phyloP scores from a whole-genome alignment of 2,888 invertebrate genomes.

The Papilio elwesi region DNA sequence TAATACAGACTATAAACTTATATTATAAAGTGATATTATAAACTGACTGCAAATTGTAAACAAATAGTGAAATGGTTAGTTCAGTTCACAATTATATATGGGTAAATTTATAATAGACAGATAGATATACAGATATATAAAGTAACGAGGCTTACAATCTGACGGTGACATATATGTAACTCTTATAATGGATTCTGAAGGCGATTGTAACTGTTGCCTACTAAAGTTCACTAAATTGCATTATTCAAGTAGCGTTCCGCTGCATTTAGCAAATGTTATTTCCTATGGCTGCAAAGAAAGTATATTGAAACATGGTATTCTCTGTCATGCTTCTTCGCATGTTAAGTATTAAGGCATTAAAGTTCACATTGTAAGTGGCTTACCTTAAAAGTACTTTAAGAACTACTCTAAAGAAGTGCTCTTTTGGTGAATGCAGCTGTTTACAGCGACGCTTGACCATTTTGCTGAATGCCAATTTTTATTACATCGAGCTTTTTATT shows the following conservation, averaged over 20 bases:
- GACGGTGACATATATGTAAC: not conserved
- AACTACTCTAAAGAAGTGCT: not conserved
- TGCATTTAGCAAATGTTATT: constrained; percentile 18
- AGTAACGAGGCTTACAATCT: too few relatives aligned
- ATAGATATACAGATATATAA: too few relatives aligned
- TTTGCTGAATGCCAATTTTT: constrained; percentile 29
- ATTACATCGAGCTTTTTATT: constrained; percentile 1
- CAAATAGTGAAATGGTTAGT: too few relatives aligned
- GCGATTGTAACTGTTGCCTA: constrained; percentile 4
- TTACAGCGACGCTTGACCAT: constrained; percentile 14
- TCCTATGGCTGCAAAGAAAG: constrained; percentile 19
- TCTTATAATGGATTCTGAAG: constrained; percentile 2
- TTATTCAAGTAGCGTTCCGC: constrained; percentile 16
- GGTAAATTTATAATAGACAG: too few relatives aligned
- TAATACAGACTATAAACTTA: too few relatives aligned
- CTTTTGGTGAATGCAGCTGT: constrained; percentile 31
- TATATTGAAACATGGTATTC: constrained; percentile 22
- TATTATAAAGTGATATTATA: too few relatives aligned
- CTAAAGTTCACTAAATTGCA: constrained; percentile 20
- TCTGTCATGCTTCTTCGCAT: constrained; percentile 19
- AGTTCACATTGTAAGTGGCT: constrained; percentile 18
- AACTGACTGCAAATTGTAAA: too few relatives aligned
- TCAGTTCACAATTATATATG: too few relatives aligned
- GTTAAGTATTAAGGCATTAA: constrained; percentile 24
- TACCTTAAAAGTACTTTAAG: constrained; percentile 32